Evolutionary conservation across 2,113 vertebrate genomes (phyloP), one percentile per base, ranked within the genome.

Genomic region (Alligator mississippiensis): DNA sequence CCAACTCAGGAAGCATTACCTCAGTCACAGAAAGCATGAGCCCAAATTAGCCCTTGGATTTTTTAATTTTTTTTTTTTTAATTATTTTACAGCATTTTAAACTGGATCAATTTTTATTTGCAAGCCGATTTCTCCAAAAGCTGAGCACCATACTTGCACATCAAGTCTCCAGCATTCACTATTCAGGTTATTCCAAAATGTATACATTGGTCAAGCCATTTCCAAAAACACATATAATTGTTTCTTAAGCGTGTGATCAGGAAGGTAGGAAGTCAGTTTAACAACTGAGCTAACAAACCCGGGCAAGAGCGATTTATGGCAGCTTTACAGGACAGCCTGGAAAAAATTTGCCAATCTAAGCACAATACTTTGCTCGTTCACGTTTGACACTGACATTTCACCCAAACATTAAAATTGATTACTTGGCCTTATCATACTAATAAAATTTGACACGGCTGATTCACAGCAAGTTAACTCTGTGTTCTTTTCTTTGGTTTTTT

Each of bases 141-240:
- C 62, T 7, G 9, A 30, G 34, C 68, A 34, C 4, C 4, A 0
- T 1, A 3, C 75, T 13, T 11, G 86, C 27, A 54, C 24, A 3
- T 0, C 0, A 0, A 55, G 75, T 0, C 70, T 22, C 66, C 2
- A 0, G 3, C 5, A 1, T 12, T 2, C 4, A 62, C 16, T 3
- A 5, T 19, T 4, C 68, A 24, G 70, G 57, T 24, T 2, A 4
- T 19, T 0, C 14, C 38, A 27, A 2, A 2, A 30, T 1, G 2
- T 0, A 3, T 16, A 21, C 4, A 0, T 0, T 2, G 72, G 10
- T 3, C 55, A 11, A 57, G 34, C 19, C 22, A 5, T 0, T 6
- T 30, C 85, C 85, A 66, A 82, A 59, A 38, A 17, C 7, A n/a
- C 0, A 1, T 76, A 17, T 1, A 6, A 0, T 18, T 15, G 21